Conservation (phyloP, 2,797 vertebrate genomes). For the Lepus townsendii region DNA sequence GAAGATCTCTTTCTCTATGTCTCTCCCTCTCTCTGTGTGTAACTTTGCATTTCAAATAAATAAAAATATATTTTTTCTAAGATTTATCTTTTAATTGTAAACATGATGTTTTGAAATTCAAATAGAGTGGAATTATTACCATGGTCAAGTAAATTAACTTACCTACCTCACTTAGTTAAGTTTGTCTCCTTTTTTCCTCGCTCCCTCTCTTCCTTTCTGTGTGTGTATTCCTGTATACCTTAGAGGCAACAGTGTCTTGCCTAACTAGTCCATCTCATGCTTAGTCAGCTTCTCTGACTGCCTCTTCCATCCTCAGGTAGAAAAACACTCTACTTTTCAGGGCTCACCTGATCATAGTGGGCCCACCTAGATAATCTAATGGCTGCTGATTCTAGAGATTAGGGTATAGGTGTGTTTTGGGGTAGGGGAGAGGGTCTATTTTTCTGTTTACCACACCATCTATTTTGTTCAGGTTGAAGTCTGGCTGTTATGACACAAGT, state of each 20-base stretch:
- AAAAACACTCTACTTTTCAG: not conserved
- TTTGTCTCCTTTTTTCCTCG: too few species aligned
- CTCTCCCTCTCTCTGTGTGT: too few species aligned
- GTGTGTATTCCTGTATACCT: not conserved
- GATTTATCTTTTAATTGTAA: too few species aligned
- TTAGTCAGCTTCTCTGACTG: not conserved
- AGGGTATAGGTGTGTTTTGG: not conserved
- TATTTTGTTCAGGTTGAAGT: constrained; percentile 7
- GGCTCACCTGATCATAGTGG: not conserved
- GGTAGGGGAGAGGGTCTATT: not conserved
- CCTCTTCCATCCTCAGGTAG: not conserved
- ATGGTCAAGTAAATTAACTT: not conserved
- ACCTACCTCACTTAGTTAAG: not conserved
- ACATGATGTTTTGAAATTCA: not conserved
- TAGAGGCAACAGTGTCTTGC: not conserved
- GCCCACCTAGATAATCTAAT: not conserved
- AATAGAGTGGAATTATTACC: not conserved
- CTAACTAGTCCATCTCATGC: not conserved
- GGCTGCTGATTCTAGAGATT: not conserved
- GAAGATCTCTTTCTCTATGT: too few species aligned
- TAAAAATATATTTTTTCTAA: too few species aligned
- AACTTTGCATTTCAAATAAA: too few species aligned
- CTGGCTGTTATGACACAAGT: not conserved
- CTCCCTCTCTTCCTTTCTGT: not conserved
- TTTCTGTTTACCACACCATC: constrained; percentile 25